Percentiles rank a stretch among this genome's conserved stretches.
Evolutionary conservation across 1,140 invertebrate genomes (phyloP).

Genomic region (Cydia amplana): DNA sequence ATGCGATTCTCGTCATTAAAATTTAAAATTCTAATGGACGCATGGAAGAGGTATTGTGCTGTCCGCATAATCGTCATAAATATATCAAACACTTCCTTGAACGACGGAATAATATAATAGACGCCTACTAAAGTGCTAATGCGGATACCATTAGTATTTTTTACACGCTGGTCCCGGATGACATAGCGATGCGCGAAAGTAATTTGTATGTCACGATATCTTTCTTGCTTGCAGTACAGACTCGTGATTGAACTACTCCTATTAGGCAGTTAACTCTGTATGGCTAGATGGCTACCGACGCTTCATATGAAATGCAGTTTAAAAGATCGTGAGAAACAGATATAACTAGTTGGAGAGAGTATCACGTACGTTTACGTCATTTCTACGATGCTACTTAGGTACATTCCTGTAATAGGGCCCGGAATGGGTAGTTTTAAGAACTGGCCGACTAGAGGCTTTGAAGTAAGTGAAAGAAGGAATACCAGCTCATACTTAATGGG

Average conservation of each 20-base stretch:
- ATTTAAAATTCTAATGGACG: slow-evolving; percentile 27
- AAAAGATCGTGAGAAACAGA: slow-evolving; percentile 26
- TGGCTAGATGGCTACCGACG: neutral
- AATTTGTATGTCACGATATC: slow-evolving; percentile 17
- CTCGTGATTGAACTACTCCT: slow-evolving; percentile 18
- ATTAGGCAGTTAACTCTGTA: slow-evolving; percentile 17
- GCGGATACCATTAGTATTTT: slow-evolving; percentile 26
- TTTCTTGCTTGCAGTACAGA: neutral
- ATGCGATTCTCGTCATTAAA: slow-evolving; percentile 17
- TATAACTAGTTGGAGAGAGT: slow-evolving; percentile 14
- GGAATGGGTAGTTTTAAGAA: slow-evolving; percentile 27
- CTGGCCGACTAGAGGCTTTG: neutral
- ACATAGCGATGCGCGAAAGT: slow-evolving; percentile 23
- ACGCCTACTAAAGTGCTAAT: slow-evolving; percentile 21
- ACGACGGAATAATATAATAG: neutral
- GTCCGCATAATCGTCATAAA: slow-evolving; percentile 27
- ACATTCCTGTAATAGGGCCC: slow-evolving; percentile 6
- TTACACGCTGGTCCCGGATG: slow-evolving; percentile 7
- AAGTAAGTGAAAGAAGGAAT: slow-evolving; percentile 13
- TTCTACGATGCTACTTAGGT: slow-evolving; percentile 9
- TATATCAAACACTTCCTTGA: slow-evolving; percentile 29
- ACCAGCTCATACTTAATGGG: slow-evolving; percentile 18
- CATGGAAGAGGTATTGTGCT: slow-evolving; percentile 24
- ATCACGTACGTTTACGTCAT: slow-evolving; percentile 30
- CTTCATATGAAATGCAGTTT: slow-evolving; percentile 20